A percentile compares a stretch with the other conserved stretches of the same genome.
Conservation (phyloP, 2,113 vertebrate genomes). For the Hyperoodon ampullatus region DNA sequence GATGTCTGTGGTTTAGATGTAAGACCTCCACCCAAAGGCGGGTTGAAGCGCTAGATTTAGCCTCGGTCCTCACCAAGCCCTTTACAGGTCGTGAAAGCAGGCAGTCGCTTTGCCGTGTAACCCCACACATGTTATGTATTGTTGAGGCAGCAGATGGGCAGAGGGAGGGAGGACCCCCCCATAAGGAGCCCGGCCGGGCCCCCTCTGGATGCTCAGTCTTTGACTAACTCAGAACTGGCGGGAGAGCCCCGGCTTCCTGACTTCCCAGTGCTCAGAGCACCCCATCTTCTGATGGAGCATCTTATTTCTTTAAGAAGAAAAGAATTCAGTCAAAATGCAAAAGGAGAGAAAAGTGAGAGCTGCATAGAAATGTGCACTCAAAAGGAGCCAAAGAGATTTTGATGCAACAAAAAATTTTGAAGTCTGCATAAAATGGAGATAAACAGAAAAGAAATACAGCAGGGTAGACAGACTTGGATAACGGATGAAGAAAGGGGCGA, state of each 20-base stretch:
- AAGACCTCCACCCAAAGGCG: neutral
- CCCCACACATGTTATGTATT: neutral
- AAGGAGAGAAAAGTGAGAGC: neutral
- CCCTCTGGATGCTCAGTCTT: neutral
- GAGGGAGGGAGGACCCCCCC: neutral
- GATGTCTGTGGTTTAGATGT: neutral
- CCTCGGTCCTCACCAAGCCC: neutral
- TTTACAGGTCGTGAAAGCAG: neutral
- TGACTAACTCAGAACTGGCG: neutral
- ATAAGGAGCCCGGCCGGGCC: fast-evolving
- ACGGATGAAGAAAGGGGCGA: neutral
- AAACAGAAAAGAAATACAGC: neutral
- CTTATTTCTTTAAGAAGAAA: neutral
- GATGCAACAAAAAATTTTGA: neutral
- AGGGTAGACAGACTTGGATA: neutral
- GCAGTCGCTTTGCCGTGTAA: neutral
- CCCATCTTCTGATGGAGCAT: neutral
- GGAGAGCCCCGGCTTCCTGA: neutral
- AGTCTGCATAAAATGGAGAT: neutral
- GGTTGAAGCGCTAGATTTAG: neutral
- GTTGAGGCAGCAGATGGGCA: too few species aligned
- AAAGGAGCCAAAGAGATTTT: neutral
- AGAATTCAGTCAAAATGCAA: neutral
- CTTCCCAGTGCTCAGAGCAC: neutral
- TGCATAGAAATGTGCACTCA: neutral